phyloP scores from a whole-genome alignment of 2,797 vertebrate genomes.

The Anas acuta region DNA sequence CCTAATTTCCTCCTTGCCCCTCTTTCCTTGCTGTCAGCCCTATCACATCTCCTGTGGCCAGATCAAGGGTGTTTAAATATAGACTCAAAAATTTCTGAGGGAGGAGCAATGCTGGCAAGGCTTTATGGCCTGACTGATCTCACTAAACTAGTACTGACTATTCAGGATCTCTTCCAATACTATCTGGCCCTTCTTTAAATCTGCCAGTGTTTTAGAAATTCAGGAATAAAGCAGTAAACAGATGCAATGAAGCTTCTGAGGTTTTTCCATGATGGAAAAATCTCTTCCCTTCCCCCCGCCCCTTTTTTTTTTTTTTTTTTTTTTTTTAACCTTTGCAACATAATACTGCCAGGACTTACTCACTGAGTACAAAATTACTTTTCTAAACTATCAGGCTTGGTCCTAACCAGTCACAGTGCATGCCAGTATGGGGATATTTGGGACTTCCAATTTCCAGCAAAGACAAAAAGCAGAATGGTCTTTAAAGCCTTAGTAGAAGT shows the following conservation, averaged over 20 bases:
- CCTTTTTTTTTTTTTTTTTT: not conserved
- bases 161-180: constrained; percentile 19
- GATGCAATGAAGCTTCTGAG: not conserved
- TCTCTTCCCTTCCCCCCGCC: accelerated
- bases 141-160: constrained; percentile 33
- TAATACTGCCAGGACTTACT: not conserved
- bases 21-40: constrained; percentile 25
- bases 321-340: not conserved
- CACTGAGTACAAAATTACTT: not conserved
- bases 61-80: constrained; percentile 56
- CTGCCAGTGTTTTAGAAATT: constrained; percentile 10
- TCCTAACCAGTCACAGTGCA: not conserved
- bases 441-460: constrained; percentile 8
- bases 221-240: constrained; percentile 26
- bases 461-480: not conserved
- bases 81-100: constrained; percentile 56
- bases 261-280: not conserved
- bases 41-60: not conserved
- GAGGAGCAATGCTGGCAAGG: constrained; percentile 55
- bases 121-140: constrained; percentile 33
- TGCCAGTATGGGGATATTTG: not conserved
- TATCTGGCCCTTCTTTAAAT: constrained; percentile 14
- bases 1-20: constrained; percentile 42
- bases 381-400: not conserved
- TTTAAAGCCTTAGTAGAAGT: not conserved